Percentiles rank a stretch among this genome's conserved stretches.
phyloP scores from a whole-genome alignment of 2,797 vertebrate genomes.

The Phoeniculus purpureus region DNA sequence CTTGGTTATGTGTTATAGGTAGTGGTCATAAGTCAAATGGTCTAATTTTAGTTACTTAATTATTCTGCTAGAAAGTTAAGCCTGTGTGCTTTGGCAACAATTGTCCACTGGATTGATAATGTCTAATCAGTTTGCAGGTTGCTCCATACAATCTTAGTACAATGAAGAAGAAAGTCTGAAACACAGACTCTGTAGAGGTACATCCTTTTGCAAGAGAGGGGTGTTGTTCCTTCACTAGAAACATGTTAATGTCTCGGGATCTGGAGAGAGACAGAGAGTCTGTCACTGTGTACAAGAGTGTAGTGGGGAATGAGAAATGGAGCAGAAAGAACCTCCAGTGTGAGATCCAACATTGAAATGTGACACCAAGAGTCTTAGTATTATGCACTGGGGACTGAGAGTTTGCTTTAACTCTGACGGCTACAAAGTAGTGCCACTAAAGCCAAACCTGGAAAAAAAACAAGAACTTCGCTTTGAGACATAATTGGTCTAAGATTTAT shows the following conservation, averaged over 20 bases:
- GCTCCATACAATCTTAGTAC: fast-evolving
- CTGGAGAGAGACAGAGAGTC: background rate
- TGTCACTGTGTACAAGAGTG: background rate
- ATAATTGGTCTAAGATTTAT: background rate
- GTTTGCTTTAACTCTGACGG: background rate
- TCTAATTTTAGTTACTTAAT: background rate
- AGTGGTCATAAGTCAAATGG: background rate
- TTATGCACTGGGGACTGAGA: background rate
- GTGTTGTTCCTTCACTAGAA: background rate
- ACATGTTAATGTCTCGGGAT: background rate
- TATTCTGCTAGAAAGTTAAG: too few relatives aligned
- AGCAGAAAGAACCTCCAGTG: background rate
- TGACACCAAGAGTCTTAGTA: background rate
- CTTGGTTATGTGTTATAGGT: background rate
- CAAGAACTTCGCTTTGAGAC: background rate
- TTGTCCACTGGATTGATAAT: background rate
- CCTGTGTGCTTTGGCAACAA: background rate
- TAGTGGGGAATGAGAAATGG: background rate
- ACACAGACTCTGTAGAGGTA: background rate
- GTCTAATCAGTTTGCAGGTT: background rate
- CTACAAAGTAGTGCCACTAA: background rate
- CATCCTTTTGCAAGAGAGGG: background rate
- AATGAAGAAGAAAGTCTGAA: background rate
- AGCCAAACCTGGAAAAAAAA: background rate
- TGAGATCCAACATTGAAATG: background rate